Base-by-base conservation (phyloP, 2,797 vertebrate species). In the Sardinella longiceps region DNA sequence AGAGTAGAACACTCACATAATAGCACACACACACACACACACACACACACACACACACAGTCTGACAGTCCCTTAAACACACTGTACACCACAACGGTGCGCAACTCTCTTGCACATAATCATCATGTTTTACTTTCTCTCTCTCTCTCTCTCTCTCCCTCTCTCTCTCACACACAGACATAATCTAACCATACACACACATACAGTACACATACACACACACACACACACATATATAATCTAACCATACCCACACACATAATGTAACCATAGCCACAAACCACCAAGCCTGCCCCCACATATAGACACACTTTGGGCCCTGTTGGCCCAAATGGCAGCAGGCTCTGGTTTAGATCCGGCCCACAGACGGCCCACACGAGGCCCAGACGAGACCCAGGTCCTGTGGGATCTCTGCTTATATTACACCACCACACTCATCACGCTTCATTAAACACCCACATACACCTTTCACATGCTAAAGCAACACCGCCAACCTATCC, bases 271-370 rank as follows among this genome's bases (percentile, higher is more conserved):
- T 51, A 51, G 11, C 48, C 48, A 51, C 2, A 51, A 51, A 51
- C 12, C 12, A 15, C 43, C 2, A 43, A 3, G 2, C 7, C 43
- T 4, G 7, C 43, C 43, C 43, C 43, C n/a, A 11, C n/a, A 63
- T 77, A 37, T 53, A 83, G 74, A 46, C 83, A 82, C 53, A 88
- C 87, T 86, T n/a, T n/a, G 85, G 85, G 74, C 86, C 84, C 80
- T 60, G 80, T 37, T 81, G 66, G 77, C 81, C 66, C 66, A 23
- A 53, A 53, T 18, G 5, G 51, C 15, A 53, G 51, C 51, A 20
- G 48, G 48, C 48, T 51, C 48, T 1, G 15, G 48, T 1, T 12
- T 51, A 12, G 1, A 51, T 11, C 9, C 15, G 11, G 3, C 15
- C 51, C 51, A 53, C 51, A 53, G 4, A 2, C 4, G 15, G 18